These are phyloP conservation scores for Stenoptilia bipunctidactyla DNA, from an alignment of 2,888 invertebrate species.

Conservation along the genomic window DNA sequence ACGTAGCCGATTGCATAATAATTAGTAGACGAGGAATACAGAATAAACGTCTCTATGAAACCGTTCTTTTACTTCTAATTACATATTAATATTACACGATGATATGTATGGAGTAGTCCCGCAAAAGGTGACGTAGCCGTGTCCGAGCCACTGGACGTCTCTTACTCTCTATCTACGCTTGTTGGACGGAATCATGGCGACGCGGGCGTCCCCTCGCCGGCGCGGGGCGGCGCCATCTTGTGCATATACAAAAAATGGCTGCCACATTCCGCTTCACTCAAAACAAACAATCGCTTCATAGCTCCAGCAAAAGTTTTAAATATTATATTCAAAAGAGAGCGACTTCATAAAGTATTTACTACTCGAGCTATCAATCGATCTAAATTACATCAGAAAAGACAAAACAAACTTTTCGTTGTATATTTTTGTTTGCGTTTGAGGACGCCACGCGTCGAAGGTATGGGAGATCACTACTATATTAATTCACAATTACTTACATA, in stretches of 20 bases:
- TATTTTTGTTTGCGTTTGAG: constrained; percentile 32
- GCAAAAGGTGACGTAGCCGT: constrained; percentile 70
- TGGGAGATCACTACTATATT: constrained; percentile 68
- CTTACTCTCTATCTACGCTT: constrained; percentile 71
- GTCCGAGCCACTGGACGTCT: constrained; percentile 71
- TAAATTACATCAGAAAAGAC: constrained; percentile 39
- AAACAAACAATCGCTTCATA: constrained; percentile 24
- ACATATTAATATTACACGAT: constrained; percentile 76
- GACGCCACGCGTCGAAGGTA: constrained; percentile 57
- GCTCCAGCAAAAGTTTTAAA: constrained; percentile 17
- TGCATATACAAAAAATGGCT: constrained; percentile 21
- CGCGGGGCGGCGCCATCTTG: constrained; percentile 21
- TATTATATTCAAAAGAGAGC: constrained; percentile 29
- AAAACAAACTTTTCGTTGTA: constrained; percentile 61
- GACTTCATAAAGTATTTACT: constrained; percentile 21
- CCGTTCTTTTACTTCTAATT: constrained; percentile 64
- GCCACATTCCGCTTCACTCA: constrained; percentile 25
- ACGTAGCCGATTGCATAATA: constrained; percentile 61
- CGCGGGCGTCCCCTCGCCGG: constrained; percentile 39
- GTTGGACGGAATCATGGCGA: constrained; percentile 72
- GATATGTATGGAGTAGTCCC: constrained; percentile 82
- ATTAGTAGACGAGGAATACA: constrained; percentile 63
- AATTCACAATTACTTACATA: constrained; percentile 65
- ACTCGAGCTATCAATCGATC: constrained; percentile 26
- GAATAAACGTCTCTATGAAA: constrained; percentile 72